phyloP scores from a whole-genome alignment of 2,888 invertebrate genomes.

The Lithophane ornitopus region DNA sequence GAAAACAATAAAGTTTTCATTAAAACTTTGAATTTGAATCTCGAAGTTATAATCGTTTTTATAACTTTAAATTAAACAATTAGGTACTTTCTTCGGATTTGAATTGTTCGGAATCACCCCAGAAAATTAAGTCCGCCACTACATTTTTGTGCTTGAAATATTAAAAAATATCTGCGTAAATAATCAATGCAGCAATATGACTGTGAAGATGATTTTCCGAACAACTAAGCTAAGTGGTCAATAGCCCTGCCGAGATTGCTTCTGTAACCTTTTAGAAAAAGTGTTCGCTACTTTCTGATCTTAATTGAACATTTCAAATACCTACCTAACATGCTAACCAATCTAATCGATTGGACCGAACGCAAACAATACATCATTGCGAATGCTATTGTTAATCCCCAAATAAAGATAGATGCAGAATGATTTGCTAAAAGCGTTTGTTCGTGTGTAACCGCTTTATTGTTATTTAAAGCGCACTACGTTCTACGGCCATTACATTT shows the following conservation, averaged over 20 bases:
- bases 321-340: slow-evolving; percentile 30
- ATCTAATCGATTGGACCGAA: slow-evolving; percentile 39
- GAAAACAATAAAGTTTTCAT: slow-evolving; percentile 2
- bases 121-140: too few relatives aligned
- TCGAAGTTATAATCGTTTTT: neutral
- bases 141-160: too few relatives aligned
- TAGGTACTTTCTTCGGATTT: too few relatives aligned
- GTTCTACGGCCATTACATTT: slow-evolving; percentile 69
- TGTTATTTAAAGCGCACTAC: slow-evolving; percentile 51
- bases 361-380: slow-evolving; percentile 47
- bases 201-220: neutral
- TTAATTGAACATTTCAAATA: slow-evolving; percentile 46
- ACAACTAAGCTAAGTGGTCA: neutral
- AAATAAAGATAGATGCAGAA: slow-evolving; percentile 39
- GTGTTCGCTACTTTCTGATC: slow-evolving; percentile 39
- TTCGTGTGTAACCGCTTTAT: slow-evolving; percentile 54
- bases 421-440: slow-evolving; percentile 46
- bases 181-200: too few relatives aligned
- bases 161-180: too few relatives aligned
- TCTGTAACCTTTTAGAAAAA: slow-evolving; percentile 42
- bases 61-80: too few relatives aligned
- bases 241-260: neutral
- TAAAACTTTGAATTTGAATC: slow-evolving; percentile 1
- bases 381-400: slow-evolving; percentile 44
- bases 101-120: too few relatives aligned